Evolutionary conservation across 2,888 invertebrate species (phyloP).

Genomic region (Aproaerema taeniolella): DNA sequence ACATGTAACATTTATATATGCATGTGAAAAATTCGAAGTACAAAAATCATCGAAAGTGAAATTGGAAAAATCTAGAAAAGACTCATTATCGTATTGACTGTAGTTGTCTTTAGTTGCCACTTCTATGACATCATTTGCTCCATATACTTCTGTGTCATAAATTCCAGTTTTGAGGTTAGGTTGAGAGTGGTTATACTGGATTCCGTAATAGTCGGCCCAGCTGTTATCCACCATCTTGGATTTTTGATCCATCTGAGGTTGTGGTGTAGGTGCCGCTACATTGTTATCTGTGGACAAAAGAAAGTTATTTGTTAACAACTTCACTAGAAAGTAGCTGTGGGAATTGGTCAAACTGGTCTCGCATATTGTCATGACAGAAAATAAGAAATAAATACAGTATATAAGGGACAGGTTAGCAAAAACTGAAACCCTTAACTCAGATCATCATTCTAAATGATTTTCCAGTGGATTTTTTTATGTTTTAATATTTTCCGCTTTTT

Average conservation of each 20-base stretch:
- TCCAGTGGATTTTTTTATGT: no score
- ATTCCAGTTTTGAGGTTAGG: background rate
- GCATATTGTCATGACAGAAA: no score
- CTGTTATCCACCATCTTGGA: slow-evolving; percentile 56
- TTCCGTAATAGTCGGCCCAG: slow-evolving; percentile 46
- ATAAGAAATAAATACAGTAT: no score
- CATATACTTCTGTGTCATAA: background rate
- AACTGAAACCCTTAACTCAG: no score
- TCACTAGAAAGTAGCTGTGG: no score
- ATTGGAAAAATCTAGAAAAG: slow-evolving; percentile 44
- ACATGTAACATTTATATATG: slow-evolving; percentile 80
- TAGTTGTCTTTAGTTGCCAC: slow-evolving; percentile 31
- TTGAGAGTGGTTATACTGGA: slow-evolving; percentile 31
- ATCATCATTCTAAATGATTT: no score
- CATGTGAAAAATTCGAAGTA: slow-evolving; percentile 56
- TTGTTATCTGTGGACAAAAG: slow-evolving; percentile 33
- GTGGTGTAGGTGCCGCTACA: slow-evolving; percentile 20
- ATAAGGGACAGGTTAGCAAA: no score
- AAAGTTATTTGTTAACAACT: no score
- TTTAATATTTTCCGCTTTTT: no score
- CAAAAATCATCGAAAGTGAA: slow-evolving; percentile 61
- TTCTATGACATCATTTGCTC: slow-evolving; percentile 21
- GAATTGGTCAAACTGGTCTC: no score
- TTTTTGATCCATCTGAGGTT: slow-evolving; percentile 35
- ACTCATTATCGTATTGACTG: slow-evolving; percentile 43